Percentiles rank a stretch among this genome's conserved stretches.
phyloP scores from a whole-genome alignment of 2,113 vertebrate genomes.

The Nyctereutes procyonoides region DNA sequence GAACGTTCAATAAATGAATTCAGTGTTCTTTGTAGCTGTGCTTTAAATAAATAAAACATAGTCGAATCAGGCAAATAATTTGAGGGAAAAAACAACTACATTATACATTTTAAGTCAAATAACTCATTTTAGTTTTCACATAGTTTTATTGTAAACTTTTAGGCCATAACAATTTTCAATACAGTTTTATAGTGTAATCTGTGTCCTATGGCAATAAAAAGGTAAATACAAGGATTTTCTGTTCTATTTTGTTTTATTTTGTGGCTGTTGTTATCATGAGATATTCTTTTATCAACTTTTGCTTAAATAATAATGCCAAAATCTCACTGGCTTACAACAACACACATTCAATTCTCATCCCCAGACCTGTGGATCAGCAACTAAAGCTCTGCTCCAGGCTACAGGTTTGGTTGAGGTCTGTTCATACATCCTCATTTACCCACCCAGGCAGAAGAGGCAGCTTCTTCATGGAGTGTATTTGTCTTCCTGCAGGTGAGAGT shows the following conservation, averaged over 20 bases:
- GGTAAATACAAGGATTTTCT: background rate
- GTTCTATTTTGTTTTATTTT: background rate
- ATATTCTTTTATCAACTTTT: background rate
- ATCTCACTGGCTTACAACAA: background rate
- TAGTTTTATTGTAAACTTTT: background rate
- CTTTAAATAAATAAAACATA: background rate
- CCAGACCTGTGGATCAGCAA: background rate
- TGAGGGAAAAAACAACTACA: background rate
- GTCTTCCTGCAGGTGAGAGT: background rate
- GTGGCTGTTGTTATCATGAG: background rate
- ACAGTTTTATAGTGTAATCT: background rate
- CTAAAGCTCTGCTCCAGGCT: background rate
- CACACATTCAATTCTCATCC: background rate
- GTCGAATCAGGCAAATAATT: background rate
- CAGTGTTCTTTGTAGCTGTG: background rate
- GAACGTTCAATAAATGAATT: background rate
- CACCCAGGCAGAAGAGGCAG: background rate
- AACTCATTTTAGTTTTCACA: background rate
- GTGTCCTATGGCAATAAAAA: background rate
- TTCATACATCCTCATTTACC: background rate
- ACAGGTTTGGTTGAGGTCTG: background rate
- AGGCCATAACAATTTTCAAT: background rate
- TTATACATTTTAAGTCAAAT: background rate
- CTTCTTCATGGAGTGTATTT: background rate
- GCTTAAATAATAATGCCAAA: background rate